Conservation (phyloP, 2,888 invertebrate genomes). For the Pollenia amentaria region DNA sequence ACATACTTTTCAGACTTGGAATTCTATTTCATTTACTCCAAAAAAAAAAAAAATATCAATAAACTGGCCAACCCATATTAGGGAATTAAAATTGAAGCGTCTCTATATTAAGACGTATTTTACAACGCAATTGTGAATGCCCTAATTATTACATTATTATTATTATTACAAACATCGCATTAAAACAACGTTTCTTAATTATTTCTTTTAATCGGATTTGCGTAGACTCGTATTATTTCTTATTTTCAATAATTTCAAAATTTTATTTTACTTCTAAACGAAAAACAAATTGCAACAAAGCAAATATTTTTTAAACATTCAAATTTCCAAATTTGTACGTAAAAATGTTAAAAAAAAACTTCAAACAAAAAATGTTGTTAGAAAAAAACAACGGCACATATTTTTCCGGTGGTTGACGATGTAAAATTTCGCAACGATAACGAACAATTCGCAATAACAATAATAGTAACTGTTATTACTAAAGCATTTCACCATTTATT, state of each 20-base stretch:
- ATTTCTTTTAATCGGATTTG: too few species aligned
- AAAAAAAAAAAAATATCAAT: too few species aligned
- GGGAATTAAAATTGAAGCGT: too few species aligned
- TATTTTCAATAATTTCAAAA: not conserved
- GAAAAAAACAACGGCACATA: constrained; percentile 58
- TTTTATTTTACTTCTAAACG: not conserved
- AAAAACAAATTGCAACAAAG: constrained; percentile 36
- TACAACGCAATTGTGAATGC: too few species aligned
- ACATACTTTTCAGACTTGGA: too few species aligned
- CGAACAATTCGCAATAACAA: constrained; percentile 72
- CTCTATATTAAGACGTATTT: too few species aligned
- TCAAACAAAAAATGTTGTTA: not conserved
- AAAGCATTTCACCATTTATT: constrained; percentile 68
- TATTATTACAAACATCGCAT: too few species aligned
- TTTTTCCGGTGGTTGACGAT: constrained; percentile 73
- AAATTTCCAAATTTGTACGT: constrained; percentile 37
- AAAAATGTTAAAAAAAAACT: constrained; percentile 4
- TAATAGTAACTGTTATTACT: constrained; percentile 74
- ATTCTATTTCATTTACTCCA: too few species aligned
- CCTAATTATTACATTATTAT: too few species aligned
- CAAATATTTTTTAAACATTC: constrained; percentile 29
- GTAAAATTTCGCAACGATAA: constrained; percentile 70
- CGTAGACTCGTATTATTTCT: too few species aligned
- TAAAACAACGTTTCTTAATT: too few species aligned
- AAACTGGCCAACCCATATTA: too few species aligned